These are phyloP conservation scores for Leptocoma aspasia DNA, from an alignment of 2,113 vertebrate species.

Conservation along the genomic window DNA sequence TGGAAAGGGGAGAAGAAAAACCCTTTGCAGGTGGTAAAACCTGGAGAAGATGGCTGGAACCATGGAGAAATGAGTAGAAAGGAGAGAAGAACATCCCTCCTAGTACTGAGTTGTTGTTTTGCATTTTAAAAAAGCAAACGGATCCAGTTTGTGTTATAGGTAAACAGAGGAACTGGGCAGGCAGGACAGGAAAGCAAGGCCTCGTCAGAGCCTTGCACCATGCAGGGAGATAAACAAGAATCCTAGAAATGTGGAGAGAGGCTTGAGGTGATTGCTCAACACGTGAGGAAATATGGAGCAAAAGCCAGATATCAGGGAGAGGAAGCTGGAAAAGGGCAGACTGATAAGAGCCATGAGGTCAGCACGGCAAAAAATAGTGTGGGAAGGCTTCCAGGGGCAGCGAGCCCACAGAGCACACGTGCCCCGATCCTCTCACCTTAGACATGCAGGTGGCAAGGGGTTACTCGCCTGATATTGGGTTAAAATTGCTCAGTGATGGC, in stretches of 20 bases:
- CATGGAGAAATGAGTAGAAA: neutral
- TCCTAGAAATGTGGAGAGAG: slow-evolving; percentile 38
- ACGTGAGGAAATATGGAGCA: slow-evolving; percentile 11
- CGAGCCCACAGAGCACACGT: rapidly evolving
- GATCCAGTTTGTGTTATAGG: neutral
- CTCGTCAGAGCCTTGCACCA: rapidly evolving
- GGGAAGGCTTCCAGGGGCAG: neutral
- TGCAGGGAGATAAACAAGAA: neutral
- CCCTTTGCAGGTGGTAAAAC: neutral
- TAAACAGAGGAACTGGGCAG: slow-evolving; percentile 41
- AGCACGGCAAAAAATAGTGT: slow-evolving; percentile 27
- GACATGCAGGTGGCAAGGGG: neutral
- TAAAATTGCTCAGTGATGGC: neutral
- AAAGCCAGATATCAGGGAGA: slow-evolving; percentile 32
- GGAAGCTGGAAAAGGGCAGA: slow-evolving; percentile 55
- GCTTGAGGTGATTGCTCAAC: slow-evolving; percentile 47
- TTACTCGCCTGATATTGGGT: neutral
- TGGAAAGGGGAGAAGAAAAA: neutral
- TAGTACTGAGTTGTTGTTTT: neutral
- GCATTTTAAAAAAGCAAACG: neutral
- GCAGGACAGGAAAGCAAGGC: slow-evolving; percentile 35
- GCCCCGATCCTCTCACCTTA: neutral
- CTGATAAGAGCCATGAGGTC: slow-evolving; percentile 14
- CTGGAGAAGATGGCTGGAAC: neutral
- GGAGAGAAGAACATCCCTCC: neutral